Evolutionary conservation across 2,797 vertebrate genomes (phyloP), one percentile per base, ranked within the genome.

Genomic region (Trachops cirrhosus): DNA sequence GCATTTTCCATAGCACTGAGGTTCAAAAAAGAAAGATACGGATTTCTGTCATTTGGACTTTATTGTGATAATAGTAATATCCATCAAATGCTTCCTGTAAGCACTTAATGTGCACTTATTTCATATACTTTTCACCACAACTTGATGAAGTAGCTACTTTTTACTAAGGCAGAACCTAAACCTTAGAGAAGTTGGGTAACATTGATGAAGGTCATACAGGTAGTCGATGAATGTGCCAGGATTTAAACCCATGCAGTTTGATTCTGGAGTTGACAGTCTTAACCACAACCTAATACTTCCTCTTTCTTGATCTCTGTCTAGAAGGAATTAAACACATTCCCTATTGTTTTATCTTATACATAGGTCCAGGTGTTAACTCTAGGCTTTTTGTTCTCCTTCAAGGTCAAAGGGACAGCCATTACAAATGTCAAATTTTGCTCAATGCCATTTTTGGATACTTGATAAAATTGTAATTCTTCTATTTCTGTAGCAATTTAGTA

Each of bases 21-120:
- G 22, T 88, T 96, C 57, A 22, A 73, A 83, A 86, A 54, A 64
- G 64, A 80, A 84, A 79, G 15, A 87, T n/a, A 15, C 46, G 39
- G n/a, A 86, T 79, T 78, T 96, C 39, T 90, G 41, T 32, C 75
- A 62, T 77, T 87, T 94, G 67, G n/a, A 95, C 75, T 87, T 29
- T 48, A 34, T 73, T 46, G 18, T 50, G 79, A 54, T 73, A 75
- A 70, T 71, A 46, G 22, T 77, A 94, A 50, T 8, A 64, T 52
- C 78, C 87, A 64, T 22, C 86, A 44, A 92, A 26, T 48, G 4
- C n/a, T 89, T 86, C 57, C 32, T 89, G 59, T 95, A 71, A 93
- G 29, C 12, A 74, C 7, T 68, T 83, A 64, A 57, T 2, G 37
- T 54, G 18, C 64, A 32, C 64, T 78, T 86, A 93, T 71, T 86